Evolutionary conservation across 1,140 invertebrate species (phyloP).

Genomic region (Neotoxoptera formosana): DNA sequence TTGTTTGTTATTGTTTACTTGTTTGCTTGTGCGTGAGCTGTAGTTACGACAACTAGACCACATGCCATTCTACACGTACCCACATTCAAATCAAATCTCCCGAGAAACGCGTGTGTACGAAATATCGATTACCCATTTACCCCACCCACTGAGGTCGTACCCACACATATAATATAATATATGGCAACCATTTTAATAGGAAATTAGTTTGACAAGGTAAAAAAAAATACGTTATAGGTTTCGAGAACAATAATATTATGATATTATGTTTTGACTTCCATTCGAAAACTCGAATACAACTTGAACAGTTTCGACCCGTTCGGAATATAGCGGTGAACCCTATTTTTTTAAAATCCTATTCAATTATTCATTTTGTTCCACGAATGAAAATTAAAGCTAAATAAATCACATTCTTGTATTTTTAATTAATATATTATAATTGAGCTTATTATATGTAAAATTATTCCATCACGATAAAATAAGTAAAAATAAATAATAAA

Average conservation of each 20-base stretch:
- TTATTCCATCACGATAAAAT: neutral
- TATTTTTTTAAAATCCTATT: neutral
- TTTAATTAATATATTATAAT: constrained; percentile 32
- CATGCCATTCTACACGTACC: neutral
- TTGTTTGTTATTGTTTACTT: neutral
- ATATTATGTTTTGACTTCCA: neutral
- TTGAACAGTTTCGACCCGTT: neutral
- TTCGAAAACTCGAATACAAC: neutral
- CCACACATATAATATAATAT: neutral
- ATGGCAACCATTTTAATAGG: neutral
- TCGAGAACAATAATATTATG: neutral
- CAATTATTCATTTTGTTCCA: neutral
- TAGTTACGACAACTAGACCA: neutral
- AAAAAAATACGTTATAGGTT: neutral
- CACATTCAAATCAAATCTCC: neutral
- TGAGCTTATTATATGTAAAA: constrained; percentile 10
- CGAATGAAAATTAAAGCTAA: neutral
- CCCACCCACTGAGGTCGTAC: neutral
- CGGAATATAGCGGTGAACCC: neutral
- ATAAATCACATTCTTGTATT: neutral
- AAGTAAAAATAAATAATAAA: neutral
- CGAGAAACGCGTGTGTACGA: neutral
- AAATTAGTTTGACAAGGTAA: neutral
- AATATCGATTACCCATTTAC: neutral
- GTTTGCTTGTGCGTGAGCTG: neutral